Conservation (phyloP, 2,113 vertebrate genomes). For the Columba janthina region DNA sequence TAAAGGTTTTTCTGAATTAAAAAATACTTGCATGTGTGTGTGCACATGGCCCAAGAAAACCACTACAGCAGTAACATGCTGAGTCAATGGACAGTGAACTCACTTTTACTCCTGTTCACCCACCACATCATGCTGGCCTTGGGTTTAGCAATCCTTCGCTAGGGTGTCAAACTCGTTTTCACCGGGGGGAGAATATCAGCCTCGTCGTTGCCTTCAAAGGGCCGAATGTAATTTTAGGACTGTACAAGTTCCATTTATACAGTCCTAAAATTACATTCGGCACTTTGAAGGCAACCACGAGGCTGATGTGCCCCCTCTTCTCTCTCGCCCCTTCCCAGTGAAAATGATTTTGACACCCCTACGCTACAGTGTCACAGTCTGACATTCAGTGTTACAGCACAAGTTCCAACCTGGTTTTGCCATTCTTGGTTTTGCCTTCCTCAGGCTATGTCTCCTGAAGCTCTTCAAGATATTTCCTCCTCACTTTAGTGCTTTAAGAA, state of each 20-base stretch:
- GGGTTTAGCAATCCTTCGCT: background rate
- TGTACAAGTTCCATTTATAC: no score
- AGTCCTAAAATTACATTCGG: no score
- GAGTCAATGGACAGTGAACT: fast-evolving
- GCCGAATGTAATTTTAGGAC: no score
- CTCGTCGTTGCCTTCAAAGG: no score
- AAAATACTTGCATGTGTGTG: background rate
- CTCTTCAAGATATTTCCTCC: background rate
- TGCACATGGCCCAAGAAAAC: background rate
- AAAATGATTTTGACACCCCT: no score
- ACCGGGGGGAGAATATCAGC: no score
- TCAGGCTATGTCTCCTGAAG: background rate
- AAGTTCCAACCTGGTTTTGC: no score
- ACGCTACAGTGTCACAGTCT: background rate
- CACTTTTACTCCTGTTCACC: background rate
- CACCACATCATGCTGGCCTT: fast-evolving
- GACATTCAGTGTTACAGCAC: background rate
- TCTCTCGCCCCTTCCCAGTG: no score
- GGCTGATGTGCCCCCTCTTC: no score
- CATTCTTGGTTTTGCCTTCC: background rate
- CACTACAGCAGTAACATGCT: background rate
- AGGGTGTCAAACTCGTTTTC: no score
- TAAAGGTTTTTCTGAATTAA: background rate
- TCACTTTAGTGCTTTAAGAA: background rate
- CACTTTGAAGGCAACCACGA: no score